Percentiles rank a stretch among this genome's conserved stretches.
phyloP scores from a whole-genome alignment of 2,113 vertebrate genomes.

The Piaya cayana region DNA sequence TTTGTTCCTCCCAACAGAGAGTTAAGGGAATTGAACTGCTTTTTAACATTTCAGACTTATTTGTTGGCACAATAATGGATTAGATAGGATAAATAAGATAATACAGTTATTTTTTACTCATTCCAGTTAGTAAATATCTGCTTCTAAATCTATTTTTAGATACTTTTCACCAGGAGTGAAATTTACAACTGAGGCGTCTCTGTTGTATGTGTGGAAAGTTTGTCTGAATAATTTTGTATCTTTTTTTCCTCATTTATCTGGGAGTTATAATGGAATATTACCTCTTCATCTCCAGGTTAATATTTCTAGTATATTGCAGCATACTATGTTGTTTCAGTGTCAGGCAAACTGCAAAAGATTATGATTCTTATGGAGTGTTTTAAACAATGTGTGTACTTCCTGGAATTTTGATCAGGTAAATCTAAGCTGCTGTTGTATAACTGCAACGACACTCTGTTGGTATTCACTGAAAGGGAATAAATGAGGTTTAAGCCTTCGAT shows the following conservation, averaged over 20 bases:
- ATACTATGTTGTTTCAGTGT: conserved; percentile 20
- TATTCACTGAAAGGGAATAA: conserved; percentile 32
- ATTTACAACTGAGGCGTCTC: neutral
- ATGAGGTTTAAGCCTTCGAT: neutral
- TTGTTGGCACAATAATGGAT: neutral
- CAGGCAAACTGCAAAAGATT: conserved; percentile 30
- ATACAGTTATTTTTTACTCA: neutral
- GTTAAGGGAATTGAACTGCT: neutral
- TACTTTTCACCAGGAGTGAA: conserved; percentile 39
- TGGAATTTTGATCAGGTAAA: conserved; percentile 11
- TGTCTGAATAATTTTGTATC: neutral
- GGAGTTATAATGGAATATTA: conserved; percentile 19
- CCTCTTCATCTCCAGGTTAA: conserved; percentile 4
- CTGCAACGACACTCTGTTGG: neutral
- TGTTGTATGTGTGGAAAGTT: neutral
- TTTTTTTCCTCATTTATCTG: conserved; percentile 4
- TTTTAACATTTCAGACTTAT: neutral
- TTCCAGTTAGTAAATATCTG: neutral
- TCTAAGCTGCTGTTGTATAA: neutral
- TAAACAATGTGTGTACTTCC: conserved; percentile 40
- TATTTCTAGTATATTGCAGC: conserved; percentile 10
- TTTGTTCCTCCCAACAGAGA: neutral
- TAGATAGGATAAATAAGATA: neutral
- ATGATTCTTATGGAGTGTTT: conserved; percentile 47
- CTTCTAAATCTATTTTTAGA: neutral